Conservation (phyloP, 1,140 invertebrate species). For the Phthorimaea operculella region DNA sequence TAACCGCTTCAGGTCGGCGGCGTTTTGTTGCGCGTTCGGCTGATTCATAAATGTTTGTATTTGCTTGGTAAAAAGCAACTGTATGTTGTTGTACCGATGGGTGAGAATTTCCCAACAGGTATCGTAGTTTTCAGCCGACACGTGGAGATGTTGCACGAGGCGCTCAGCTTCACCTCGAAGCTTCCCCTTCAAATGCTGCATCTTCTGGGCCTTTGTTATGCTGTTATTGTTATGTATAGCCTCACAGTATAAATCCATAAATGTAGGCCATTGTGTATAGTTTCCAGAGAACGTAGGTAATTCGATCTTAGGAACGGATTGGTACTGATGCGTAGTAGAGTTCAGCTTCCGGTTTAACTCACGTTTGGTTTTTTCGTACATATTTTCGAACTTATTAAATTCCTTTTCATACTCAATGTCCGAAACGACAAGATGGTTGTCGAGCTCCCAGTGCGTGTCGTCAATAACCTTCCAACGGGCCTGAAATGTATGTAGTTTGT, state of each 20-base stretch:
- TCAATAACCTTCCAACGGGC: background rate
- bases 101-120: slow-evolving; percentile 3
- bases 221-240: slow-evolving; percentile 3
- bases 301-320: background rate
- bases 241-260: slow-evolving; percentile 2
- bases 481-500: no score
- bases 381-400: background rate
- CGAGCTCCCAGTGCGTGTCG: background rate
- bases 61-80: background rate
- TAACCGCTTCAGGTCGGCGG: background rate
- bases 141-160: background rate
- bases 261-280: slow-evolving; percentile 2
- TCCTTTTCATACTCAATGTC: background rate
- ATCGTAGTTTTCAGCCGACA: slow-evolving; percentile 6
- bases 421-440: background rate
- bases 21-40: background rate
- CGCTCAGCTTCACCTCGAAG: slow-evolving; percentile 4
- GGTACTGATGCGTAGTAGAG: background rate
- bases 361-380: background rate
- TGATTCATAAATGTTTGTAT: slow-evolving; percentile 1
- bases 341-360: background rate
- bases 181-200: slow-evolving; percentile 1
- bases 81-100: slow-evolving; percentile 3
- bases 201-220: slow-evolving; percentile 4
- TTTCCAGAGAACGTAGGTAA: background rate